Conservation (phyloP, 2,888 invertebrate species). For the Lymantria monacha region DNA sequence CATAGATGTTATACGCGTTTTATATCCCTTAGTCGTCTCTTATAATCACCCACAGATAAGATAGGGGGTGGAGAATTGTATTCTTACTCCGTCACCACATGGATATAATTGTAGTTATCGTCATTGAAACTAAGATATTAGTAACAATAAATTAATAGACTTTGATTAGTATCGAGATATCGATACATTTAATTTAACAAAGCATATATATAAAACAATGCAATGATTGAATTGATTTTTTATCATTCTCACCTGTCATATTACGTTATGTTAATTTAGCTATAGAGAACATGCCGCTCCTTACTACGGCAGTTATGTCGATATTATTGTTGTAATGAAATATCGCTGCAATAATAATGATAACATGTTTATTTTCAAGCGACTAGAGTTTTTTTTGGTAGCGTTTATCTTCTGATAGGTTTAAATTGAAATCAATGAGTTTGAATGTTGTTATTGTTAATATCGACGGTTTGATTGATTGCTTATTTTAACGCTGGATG, state of each 20-base stretch:
- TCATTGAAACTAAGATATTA: not conserved
- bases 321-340: not conserved
- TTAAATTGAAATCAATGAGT: not conserved
- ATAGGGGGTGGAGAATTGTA: no score
- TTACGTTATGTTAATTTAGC: conserved; percentile 22
- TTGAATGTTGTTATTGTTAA: no score
- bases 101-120: no score
- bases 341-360: not conserved
- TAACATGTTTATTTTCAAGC: not conserved
- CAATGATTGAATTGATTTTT: not conserved
- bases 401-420: not conserved
- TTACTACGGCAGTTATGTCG: no score
- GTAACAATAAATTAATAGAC: no score
- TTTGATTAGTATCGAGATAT: not conserved
- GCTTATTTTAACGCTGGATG: no score
- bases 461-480: no score
- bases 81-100: no score
- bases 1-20: no score
- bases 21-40: no score
- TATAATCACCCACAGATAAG: no score
- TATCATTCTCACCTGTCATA: conserved; percentile 32
- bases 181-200: not conserved
- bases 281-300: not conserved
- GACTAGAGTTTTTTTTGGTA: not conserved
- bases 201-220: not conserved